Percentiles rank a stretch among this genome's conserved stretches.
Evolutionary conservation across 92 coral and sea anemone species (phyloP).

Genomic region (Pocillopora grandis): DNA sequence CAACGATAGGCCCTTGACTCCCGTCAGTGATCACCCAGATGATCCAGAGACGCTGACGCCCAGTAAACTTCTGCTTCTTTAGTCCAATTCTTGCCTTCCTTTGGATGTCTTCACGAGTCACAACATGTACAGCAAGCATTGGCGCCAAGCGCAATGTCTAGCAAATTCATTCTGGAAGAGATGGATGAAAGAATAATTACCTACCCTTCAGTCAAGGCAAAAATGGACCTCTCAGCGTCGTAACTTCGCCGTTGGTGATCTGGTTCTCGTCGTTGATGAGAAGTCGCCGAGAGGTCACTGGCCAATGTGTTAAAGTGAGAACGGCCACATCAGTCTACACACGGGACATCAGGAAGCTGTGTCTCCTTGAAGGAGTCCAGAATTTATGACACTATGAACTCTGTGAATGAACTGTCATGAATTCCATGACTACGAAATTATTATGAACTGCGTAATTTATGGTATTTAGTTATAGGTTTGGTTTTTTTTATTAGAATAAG

Average conservation of each 20-base stretch:
- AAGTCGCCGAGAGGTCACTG: slow-evolving; percentile 37
- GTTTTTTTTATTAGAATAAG: not conserved
- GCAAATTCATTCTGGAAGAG: slow-evolving; percentile 46
- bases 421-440: not conserved
- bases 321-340: slow-evolving; percentile 36
- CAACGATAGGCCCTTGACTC: slow-evolving; percentile 48
- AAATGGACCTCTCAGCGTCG: not conserved
- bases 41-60: slow-evolving; percentile 51
- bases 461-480: not conserved
- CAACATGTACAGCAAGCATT: slow-evolving; percentile 33
- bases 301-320: slow-evolving; percentile 39
- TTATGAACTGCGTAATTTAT: not conserved
- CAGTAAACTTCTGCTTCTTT: slow-evolving; percentile 22
- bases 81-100: slow-evolving; percentile 27
- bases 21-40: slow-evolving; percentile 12
- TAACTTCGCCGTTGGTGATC: not conserved
- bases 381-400: too few species aligned
- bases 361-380: not conserved
- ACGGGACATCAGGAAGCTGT: slow-evolving; percentile 46
- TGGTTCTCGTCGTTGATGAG: slow-evolving; percentile 42
- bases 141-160: slow-evolving; percentile 46
- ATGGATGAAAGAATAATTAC: slow-evolving; percentile 39
- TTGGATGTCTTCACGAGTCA: slow-evolving; percentile 20
- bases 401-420: not conserved
- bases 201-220: not conserved